Conservation (phyloP, 2,888 invertebrate genomes). For the Labia minor region DNA sequence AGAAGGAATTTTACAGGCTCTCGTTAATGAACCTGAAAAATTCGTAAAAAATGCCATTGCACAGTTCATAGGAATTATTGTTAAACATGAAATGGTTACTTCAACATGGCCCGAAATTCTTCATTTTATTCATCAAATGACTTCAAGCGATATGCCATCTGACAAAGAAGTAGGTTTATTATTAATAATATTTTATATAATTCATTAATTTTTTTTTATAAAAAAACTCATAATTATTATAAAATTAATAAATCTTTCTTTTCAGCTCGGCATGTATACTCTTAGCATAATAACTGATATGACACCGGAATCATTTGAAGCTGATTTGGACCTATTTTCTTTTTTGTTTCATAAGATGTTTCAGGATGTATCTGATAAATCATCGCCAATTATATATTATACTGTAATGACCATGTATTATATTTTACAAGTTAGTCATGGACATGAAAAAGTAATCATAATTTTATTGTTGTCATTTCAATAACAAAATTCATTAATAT, state of each 20-base stretch:
- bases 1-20: slow-evolving; percentile 47
- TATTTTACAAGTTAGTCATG: slow-evolving; percentile 51
- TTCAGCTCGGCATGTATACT: slow-evolving; percentile 54
- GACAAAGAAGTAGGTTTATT: slow-evolving; percentile 47
- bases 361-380: slow-evolving; percentile 37
- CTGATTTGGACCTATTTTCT: slow-evolving; percentile 50
- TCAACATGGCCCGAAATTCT: slow-evolving; percentile 55
- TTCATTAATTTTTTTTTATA: not conserved
- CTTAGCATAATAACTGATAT: slow-evolving; percentile 57
- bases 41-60: slow-evolving; percentile 57
- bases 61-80: slow-evolving; percentile 57
- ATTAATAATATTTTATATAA: too few species aligned
- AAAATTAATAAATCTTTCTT: slow-evolving; percentile 23
- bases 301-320: slow-evolving; percentile 55
- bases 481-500: too few species aligned
- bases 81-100: slow-evolving; percentile 58
- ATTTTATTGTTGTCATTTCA: too few species aligned
- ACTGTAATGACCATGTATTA: slow-evolving; percentile 53
- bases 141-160: too few species aligned
- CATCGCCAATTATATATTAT: slow-evolving; percentile 45
- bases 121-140: too few species aligned
- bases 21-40: slow-evolving; percentile 51
- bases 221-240: not conserved
- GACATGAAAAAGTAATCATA: slow-evolving; percentile 47
- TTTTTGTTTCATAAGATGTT: slow-evolving; percentile 42